Evolutionary conservation across 2,113 vertebrate species (phyloP).

Genomic region (Nerophis ophidion): DNA sequence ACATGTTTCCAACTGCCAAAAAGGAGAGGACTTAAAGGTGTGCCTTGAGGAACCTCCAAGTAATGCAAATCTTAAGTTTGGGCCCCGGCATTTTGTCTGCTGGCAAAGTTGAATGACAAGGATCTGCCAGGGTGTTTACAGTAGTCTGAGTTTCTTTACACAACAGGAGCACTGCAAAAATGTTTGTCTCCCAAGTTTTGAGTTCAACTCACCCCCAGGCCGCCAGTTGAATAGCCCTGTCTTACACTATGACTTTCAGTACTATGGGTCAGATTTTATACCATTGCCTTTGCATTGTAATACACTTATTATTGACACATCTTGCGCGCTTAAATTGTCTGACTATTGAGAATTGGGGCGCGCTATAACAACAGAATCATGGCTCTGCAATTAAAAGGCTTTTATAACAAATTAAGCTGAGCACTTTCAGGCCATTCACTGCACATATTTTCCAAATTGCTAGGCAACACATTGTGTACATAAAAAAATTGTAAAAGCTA

Average conservation of each 20-base stretch:
- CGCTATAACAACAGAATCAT: constrained; percentile 10
- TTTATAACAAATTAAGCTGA: constrained; percentile 19
- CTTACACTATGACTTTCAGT: background rate
- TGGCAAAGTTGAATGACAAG: too few relatives aligned
- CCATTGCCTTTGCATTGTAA: background rate
- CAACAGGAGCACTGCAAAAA: too few relatives aligned
- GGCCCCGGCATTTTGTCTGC: too few relatives aligned
- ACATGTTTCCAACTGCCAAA: too few relatives aligned
- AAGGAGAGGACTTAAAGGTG: too few relatives aligned
- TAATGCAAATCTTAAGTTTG: too few relatives aligned
- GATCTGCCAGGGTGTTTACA: too few relatives aligned
- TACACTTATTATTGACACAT: background rate
- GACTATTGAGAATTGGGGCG: background rate
- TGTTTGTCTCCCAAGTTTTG: too few relatives aligned
- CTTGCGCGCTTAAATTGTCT: constrained; percentile 3
- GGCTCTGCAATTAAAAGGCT: constrained; percentile 18
- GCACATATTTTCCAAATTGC: background rate
- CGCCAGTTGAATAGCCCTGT: too few relatives aligned
- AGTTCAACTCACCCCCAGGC: too few relatives aligned
- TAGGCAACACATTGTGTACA: background rate
- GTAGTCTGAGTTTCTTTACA: too few relatives aligned
- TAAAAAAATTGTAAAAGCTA: background rate
- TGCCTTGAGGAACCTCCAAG: too few relatives aligned
- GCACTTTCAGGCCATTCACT: background rate
- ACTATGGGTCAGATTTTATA: background rate